Conservation (phyloP, 2,797 vertebrate species). For the Peromyscus nudipes region DNA sequence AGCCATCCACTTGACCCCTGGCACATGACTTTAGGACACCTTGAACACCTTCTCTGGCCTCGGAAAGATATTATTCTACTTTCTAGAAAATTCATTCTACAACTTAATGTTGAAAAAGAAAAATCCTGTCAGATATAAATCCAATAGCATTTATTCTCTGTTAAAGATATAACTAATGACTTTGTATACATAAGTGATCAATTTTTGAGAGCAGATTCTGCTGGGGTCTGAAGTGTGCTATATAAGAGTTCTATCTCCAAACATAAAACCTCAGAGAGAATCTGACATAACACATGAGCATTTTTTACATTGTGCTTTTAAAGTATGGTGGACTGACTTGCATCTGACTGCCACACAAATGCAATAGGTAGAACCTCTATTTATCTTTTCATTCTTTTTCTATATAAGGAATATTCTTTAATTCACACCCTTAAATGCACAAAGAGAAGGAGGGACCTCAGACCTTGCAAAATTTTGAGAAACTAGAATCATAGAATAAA, state of each 20-base stretch:
- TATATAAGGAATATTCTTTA: neutral
- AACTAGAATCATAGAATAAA: neutral
- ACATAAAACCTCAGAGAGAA: neutral
- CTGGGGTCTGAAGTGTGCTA: neutral
- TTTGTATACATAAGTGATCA: neutral
- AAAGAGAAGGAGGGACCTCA: neutral
- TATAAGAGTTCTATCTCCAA: conserved; percentile 18
- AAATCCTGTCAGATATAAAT: neutral
- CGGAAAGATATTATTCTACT: conserved; percentile 33
- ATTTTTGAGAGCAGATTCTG: conserved; percentile 14
- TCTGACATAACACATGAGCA: neutral
- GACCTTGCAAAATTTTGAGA: neutral
- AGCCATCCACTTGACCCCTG: neutral
- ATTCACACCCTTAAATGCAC: neutral
- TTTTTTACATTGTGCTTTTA: neutral
- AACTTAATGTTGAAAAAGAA: conserved; percentile 43
- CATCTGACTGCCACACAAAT: neutral
- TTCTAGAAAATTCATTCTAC: conserved; percentile 1
- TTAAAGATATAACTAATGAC: conserved; percentile 42
- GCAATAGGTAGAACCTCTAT: neutral
- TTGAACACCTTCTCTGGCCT: neutral
- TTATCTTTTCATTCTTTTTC: neutral
- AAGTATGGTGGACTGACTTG: neutral
- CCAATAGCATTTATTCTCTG: conserved; percentile 21
- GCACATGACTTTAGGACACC: neutral